A percentile compares a stretch with the other conserved stretches of the same genome.
Conservation (phyloP, 1,140 invertebrate species). For the Zaprionus ornatus region DNA sequence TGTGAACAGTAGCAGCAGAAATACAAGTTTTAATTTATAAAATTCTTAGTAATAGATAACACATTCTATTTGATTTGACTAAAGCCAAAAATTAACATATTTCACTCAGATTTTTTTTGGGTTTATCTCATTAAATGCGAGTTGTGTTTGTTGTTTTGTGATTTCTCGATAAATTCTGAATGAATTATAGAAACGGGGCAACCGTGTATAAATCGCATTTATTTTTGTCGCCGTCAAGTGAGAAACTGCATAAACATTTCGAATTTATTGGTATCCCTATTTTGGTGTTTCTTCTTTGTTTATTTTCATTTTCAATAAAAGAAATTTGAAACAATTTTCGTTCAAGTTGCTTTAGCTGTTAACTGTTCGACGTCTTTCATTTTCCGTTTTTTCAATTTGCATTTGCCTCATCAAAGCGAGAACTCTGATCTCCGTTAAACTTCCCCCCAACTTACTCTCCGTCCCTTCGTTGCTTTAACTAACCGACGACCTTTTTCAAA, state of each 20-base stretch:
- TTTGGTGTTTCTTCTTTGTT: constrained; percentile 8
- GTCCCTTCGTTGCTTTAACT: constrained; percentile 5
- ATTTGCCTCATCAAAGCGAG: constrained; percentile 7
- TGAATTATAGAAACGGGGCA: constrained; percentile 2
- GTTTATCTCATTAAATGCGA: background rate
- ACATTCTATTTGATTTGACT: constrained; percentile 3
- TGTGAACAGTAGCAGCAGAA: background rate
- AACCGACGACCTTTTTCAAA: constrained; percentile 43
- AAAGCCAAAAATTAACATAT: constrained; percentile 10
- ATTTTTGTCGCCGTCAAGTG: constrained; percentile 50
- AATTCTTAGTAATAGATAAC: background rate
- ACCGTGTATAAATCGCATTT: constrained; percentile 57
- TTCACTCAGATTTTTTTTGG: background rate
- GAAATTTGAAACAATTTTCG: constrained; percentile 30
- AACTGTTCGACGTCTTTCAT: constrained; percentile 5
- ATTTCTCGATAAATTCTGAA: background rate
- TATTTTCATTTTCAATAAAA: constrained; percentile 1
- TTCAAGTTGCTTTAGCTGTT: background rate
- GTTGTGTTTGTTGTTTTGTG: constrained; percentile 8
- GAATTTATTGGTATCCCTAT: constrained; percentile 52
- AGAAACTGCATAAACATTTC: constrained; percentile 67
- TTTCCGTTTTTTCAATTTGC: constrained; percentile 10
- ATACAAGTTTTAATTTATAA: constrained; percentile 17
- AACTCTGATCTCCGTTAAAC: background rate
- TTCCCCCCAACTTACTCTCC: background rate